Evolutionary conservation across 2,888 invertebrate genomes (phyloP).

Genomic region (Athalia rosae): DNA sequence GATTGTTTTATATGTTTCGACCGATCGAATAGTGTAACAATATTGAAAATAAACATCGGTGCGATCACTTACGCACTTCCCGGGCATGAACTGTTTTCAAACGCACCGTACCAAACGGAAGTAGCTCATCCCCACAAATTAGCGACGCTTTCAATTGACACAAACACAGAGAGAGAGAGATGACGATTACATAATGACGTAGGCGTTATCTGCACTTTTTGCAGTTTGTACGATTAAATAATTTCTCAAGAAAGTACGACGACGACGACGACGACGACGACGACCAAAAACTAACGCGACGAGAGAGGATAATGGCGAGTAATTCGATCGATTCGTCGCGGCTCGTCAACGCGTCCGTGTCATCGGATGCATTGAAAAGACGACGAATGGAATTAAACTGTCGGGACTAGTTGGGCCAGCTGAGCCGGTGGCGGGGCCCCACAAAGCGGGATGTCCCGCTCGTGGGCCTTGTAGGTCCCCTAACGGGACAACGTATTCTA

Average conservation of each 20-base stretch:
- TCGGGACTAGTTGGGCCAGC: constrained; percentile 49
- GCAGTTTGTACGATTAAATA: constrained; percentile 4
- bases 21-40: background rate
- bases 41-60: background rate
- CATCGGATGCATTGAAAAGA: constrained; percentile 21
- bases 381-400: constrained; percentile 52
- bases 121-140: constrained; percentile 32
- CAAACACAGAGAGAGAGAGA: background rate
- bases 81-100: constrained; percentile 35
- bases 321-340: background rate
- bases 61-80: constrained; percentile 29
- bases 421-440: constrained; percentile 55
- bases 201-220: background rate
- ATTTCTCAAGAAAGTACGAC: too few relatives aligned
- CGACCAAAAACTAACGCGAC: too few relatives aligned
- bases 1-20: background rate
- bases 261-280: too few relatives aligned
- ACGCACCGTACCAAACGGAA: constrained; percentile 32
- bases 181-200: constrained; percentile 23
- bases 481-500: constrained; percentile 67
- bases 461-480: constrained; percentile 69
- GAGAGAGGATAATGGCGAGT: too few relatives aligned
- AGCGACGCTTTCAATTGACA: constrained; percentile 25
- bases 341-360: constrained; percentile 16
- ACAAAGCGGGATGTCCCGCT: constrained; percentile 54